A percentile compares a stretch with the other conserved stretches of the same genome.
phyloP scores from a whole-genome alignment of 1,140 invertebrate species.

The Ridgeia piscesae region DNA sequence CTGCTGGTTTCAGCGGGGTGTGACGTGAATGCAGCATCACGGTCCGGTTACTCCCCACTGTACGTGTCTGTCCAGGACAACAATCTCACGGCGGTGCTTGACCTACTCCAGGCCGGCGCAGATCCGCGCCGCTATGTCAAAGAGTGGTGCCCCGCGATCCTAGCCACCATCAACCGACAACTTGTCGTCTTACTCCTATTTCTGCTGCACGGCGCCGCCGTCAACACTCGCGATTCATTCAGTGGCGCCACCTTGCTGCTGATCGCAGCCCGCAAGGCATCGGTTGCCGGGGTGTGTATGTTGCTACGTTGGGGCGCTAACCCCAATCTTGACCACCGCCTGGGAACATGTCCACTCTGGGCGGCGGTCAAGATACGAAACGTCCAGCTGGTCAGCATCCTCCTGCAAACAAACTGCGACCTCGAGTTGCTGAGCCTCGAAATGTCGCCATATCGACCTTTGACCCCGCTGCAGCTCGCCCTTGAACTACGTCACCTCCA shows the following conservation, averaged over 20 bases:
- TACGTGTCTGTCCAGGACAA: constrained; percentile 40
- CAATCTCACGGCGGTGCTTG: constrained; percentile 36
- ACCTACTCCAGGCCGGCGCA: constrained; percentile 37
- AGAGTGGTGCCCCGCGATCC: background rate
- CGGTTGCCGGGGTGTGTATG: constrained; percentile 22
- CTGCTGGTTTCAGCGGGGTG: constrained; percentile 33
- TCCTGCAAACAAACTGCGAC: constrained; percentile 28
- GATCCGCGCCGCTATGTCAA: constrained; percentile 31
- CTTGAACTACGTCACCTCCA: constrained; percentile 20
- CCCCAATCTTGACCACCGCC: constrained; percentile 15
- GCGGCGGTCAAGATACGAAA: constrained; percentile 26
- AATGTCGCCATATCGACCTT: constrained; percentile 15
- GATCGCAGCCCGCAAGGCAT: constrained; percentile 20
- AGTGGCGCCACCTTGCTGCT: constrained; percentile 28
- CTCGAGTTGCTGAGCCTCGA: constrained; percentile 27
- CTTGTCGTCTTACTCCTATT: constrained; percentile 32
- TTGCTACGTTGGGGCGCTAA: constrained; percentile 28
- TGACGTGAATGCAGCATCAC: constrained; percentile 38
- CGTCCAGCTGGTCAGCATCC: constrained; percentile 27
- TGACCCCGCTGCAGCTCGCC: constrained; percentile 31
- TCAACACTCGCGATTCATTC: constrained; percentile 27
- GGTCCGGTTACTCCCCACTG: constrained; percentile 32
- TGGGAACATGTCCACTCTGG: constrained; percentile 28
- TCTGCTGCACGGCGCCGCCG: constrained; percentile 31
- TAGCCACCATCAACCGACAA: constrained; percentile 21